A percentile compares a stretch with the other conserved stretches of the same genome.
phyloP scores from a whole-genome alignment of 2,888 invertebrate species.

The Heterodera filipjevi region DNA sequence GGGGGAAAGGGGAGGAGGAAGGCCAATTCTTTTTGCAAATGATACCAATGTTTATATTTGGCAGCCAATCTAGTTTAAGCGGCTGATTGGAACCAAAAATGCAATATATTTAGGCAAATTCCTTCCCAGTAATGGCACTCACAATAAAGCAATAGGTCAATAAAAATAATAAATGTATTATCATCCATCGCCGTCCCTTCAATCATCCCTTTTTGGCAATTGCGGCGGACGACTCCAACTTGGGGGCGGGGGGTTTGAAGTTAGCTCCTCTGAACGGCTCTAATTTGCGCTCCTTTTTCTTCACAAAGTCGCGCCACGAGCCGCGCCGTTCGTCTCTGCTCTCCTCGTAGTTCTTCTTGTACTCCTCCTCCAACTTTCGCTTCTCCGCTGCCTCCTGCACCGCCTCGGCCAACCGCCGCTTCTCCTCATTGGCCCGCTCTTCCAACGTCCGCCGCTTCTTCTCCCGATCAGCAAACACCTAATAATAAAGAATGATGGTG shows the following conservation, averaged over 20 bases:
- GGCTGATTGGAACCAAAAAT: too few species aligned
- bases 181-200: too few species aligned
- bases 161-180: too few species aligned
- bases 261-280: slow-evolving; percentile 56
- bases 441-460: slow-evolving; percentile 84
- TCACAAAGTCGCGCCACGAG: slow-evolving; percentile 61
- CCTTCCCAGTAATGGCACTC: too few species aligned
- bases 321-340: slow-evolving; percentile 63
- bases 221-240: slow-evolving; percentile 47
- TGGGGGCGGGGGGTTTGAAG: slow-evolving; percentile 61
- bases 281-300: slow-evolving; percentile 58
- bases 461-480: slow-evolving; percentile 88
- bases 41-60: too few species aligned
- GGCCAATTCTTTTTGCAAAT: too few species aligned
- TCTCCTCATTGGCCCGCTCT: slow-evolving; percentile 72
- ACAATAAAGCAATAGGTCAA: too few species aligned
- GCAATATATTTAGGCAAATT: too few species aligned
- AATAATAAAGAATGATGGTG: background rate
- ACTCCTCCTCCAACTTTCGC: slow-evolving; percentile 86
- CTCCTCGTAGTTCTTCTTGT: slow-evolving; percentile 97
- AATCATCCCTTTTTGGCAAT: background rate
- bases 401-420: slow-evolving; percentile 80
- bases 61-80: too few species aligned
- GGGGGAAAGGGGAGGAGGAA: too few species aligned
- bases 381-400: slow-evolving; percentile 91